Evolutionary conservation across 2,113 vertebrate species (phyloP), one percentile per base, ranked within the genome.

Genomic region (Muscicapa adusta): DNA sequence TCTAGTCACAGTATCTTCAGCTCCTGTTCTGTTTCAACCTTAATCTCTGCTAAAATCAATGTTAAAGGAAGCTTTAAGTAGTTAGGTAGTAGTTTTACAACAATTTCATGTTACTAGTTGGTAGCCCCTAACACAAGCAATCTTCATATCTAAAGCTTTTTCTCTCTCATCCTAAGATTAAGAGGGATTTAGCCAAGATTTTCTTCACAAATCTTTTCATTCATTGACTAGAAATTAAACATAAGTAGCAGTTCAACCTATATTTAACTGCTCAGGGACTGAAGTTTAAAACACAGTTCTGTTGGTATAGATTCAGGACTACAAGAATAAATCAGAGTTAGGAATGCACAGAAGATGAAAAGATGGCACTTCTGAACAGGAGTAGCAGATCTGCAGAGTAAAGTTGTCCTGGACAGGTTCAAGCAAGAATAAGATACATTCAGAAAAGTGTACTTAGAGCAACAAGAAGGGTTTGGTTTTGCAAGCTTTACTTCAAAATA

Each of bases 401-500:
- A 92, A 80, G 42, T 38, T 48, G 25, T 50, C 63, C 45, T 23
- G 17, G 33, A 71, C 9, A 77, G 33, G 50, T 77, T 85, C 29
- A 47, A 83, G 34, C 54, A 76, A 93, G 42, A 66, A 70, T 38
- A 70, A 26, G 66, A 34, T 42, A 79, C 29, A 47, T 56, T 54
- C 34, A 90, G 51, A n/a, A 66, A 85, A 91, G 45, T 7, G 16
- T 33, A 90, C 48, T 28, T 70, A 83, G 51, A 92, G 56, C 2
- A 2, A 94, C 67, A 71, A 93, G 57, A 66, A 73, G n/a, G 13
- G 24, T 80, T 95, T 77, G 63, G 58, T 95, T 76, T 91, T 93
- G 67, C 79, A 94, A 95, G 82, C 88, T 96, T 96, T 95, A 94
- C 95, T 96, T 96, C 51, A 65, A 88, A 73, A 58, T 87, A 88